Conservation (phyloP, 2,888 invertebrate genomes). For the Sphecodes monilicornis region DNA sequence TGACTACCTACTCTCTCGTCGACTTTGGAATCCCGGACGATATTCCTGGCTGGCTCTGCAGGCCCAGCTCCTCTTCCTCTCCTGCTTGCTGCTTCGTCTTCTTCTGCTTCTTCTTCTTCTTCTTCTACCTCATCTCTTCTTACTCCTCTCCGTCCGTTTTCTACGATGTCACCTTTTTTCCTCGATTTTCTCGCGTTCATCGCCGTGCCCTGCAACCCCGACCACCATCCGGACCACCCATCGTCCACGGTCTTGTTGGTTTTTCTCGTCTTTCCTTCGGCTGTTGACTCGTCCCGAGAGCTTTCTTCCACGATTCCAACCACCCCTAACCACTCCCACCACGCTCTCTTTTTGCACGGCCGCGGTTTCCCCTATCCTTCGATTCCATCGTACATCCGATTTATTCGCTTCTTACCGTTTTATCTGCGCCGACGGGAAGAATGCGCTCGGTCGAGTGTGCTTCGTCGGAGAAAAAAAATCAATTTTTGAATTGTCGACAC, state of each 20-base stretch:
- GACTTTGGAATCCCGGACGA: constrained; percentile 71
- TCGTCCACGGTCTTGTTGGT: constrained; percentile 26
- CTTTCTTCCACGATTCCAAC: constrained; percentile 1
- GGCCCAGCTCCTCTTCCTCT: background rate
- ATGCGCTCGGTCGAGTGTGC: background rate
- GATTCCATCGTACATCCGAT: constrained; percentile 9
- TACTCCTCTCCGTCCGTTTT: constrained; percentile 9
- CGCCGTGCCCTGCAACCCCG: background rate
- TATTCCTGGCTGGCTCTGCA: constrained; percentile 33
- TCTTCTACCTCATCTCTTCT: background rate
- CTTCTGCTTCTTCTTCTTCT: background rate
- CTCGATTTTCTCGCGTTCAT: constrained; percentile 44
- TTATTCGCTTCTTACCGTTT: constrained; percentile 4
- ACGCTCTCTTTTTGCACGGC: background rate
- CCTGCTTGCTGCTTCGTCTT: background rate
- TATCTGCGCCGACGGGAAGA: background rate
- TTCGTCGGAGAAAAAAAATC: background rate
- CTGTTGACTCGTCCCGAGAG: constrained; percentile 32
- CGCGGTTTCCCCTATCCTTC: constrained; percentile 5
- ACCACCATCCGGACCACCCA: constrained; percentile 8
- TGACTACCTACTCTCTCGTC: constrained; percentile 74
- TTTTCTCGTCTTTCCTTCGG: constrained; percentile 31
- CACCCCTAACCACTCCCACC: background rate
- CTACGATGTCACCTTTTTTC: constrained; percentile 14
- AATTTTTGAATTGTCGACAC: constrained; percentile 1